Percentiles rank a stretch among this genome's conserved stretches.
Evolutionary conservation across 2,888 invertebrate species (phyloP).

Genomic region (Alloscopus bannaensis): DNA sequence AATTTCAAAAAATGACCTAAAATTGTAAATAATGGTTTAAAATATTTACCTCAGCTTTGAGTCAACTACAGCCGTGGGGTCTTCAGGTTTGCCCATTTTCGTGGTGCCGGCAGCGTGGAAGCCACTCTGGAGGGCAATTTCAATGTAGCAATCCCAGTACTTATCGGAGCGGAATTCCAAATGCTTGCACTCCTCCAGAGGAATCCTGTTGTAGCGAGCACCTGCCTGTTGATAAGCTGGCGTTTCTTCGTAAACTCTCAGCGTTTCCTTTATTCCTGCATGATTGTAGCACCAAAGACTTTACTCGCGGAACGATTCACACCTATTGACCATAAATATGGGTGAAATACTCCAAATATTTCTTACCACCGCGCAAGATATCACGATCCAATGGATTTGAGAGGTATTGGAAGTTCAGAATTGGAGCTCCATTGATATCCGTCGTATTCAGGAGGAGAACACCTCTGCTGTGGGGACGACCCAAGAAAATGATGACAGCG

Average conservation of each 20-base stretch:
- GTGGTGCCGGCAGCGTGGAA: slow-evolving; percentile 19
- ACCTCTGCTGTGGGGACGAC: slow-evolving; percentile 52
- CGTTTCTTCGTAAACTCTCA: slow-evolving; percentile 38
- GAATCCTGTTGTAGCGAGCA: background rate
- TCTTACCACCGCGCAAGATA: background rate
- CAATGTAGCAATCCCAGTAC: slow-evolving; percentile 46
- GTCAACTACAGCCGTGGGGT: background rate
- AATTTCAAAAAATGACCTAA: background rate
- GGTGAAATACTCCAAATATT: no score
- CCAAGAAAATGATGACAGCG: slow-evolving; percentile 9
- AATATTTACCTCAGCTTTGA: background rate
- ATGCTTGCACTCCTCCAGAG: background rate
- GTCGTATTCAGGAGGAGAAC: slow-evolving; percentile 18
- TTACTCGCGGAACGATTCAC: no score
- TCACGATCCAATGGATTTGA: slow-evolving; percentile 11
- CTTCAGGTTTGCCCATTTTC: background rate
- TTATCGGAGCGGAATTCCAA: slow-evolving; percentile 15
- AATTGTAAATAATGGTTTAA: background rate
- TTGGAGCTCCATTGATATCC: slow-evolving; percentile 19
- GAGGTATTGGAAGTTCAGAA: slow-evolving; percentile 27
- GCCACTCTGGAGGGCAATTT: background rate
- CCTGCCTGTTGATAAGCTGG: slow-evolving; percentile 8
- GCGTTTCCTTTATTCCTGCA: slow-evolving; percentile 7
- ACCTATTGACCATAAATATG: no score
- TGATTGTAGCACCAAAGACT: no score